Percentiles rank a stretch among this genome's conserved stretches.
These are phyloP conservation scores for Phragmatobia fuliginosa DNA, from an alignment of 2,888 invertebrate genomes.

Conservation along the genomic window DNA sequence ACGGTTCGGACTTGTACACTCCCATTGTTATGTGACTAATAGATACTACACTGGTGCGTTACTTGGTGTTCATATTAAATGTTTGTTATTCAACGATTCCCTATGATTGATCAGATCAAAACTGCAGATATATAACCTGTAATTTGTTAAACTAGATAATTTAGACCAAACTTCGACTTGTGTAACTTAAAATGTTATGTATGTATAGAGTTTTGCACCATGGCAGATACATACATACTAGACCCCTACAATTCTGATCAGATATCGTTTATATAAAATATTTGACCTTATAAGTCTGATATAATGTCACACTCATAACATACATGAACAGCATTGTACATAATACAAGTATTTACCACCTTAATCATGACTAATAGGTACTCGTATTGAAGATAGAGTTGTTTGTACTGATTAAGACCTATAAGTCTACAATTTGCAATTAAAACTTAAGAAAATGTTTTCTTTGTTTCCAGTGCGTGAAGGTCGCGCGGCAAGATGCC, in stretches of 20 bases:
- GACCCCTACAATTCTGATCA: too few species aligned
- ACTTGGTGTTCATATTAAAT: constrained; percentile 11
- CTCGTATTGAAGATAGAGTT: neutral
- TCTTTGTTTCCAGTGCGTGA: constrained; percentile 66
- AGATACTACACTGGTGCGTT: neutral
- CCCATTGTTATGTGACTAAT: constrained; percentile 11
- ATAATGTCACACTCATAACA: neutral
- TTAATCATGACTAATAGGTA: neutral
- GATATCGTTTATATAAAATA: too few species aligned
- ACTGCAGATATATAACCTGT: too few species aligned
- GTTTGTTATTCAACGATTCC: neutral
- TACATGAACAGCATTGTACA: neutral
- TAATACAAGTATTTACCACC: neutral
- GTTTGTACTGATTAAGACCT: neutral
- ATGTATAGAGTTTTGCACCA: too few species aligned
- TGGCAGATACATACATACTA: too few species aligned
- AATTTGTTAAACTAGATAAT: too few species aligned
- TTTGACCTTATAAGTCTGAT: neutral
- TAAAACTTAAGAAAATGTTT: neutral
- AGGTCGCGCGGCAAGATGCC: constrained; percentile 86
- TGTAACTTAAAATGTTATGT: too few species aligned
- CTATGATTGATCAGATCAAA: neutral
- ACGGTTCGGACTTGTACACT: constrained; percentile 12
- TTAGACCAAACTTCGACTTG: too few species aligned
- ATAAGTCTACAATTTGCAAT: neutral